Evolutionary conservation across 1,140 invertebrate species (phyloP).

Genomic region (Scaptomyza montana): DNA sequence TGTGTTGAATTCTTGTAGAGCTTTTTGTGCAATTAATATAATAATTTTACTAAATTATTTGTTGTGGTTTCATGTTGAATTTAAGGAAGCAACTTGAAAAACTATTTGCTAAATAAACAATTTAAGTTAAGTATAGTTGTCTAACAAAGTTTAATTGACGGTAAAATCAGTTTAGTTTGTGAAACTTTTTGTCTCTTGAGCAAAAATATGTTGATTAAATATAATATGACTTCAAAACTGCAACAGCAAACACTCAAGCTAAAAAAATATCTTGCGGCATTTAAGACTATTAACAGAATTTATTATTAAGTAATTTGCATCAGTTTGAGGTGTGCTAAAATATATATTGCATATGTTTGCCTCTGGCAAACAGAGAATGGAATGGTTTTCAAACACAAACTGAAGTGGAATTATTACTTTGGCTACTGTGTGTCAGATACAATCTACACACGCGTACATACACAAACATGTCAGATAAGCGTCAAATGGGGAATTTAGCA

Average conservation of each 20-base stretch:
- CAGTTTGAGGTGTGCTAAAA: slow-evolving; percentile 31
- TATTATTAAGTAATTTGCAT: slow-evolving; percentile 68
- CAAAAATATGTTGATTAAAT: background rate
- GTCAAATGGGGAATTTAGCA: slow-evolving; percentile 51
- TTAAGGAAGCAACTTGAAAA: background rate
- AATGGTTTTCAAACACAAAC: background rate
- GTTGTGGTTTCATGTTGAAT: background rate
- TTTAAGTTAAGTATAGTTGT: too few relatives aligned
- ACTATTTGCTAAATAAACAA: background rate
- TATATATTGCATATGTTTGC: slow-evolving; percentile 34
- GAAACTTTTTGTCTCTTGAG: background rate
- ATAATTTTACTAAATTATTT: slow-evolving; percentile 3
- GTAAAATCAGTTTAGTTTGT: too few relatives aligned
- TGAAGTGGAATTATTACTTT: background rate
- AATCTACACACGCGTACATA: too few relatives aligned
- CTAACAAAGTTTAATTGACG: background rate
- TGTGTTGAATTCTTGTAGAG: slow-evolving; percentile 50
- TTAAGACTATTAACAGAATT: slow-evolving; percentile 48
- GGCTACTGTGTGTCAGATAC: slow-evolving; percentile 62
- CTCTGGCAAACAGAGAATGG: slow-evolving; percentile 26
- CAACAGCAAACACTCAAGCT: too few relatives aligned
- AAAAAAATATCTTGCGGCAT: slow-evolving; percentile 15
- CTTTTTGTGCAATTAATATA: slow-evolving; percentile 27
- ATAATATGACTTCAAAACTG: background rate
- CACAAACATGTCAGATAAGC: slow-evolving; percentile 42